phyloP scores from a whole-genome alignment of 2,113 vertebrate genomes.

The Sinocyclocheilus anophthalmus region DNA sequence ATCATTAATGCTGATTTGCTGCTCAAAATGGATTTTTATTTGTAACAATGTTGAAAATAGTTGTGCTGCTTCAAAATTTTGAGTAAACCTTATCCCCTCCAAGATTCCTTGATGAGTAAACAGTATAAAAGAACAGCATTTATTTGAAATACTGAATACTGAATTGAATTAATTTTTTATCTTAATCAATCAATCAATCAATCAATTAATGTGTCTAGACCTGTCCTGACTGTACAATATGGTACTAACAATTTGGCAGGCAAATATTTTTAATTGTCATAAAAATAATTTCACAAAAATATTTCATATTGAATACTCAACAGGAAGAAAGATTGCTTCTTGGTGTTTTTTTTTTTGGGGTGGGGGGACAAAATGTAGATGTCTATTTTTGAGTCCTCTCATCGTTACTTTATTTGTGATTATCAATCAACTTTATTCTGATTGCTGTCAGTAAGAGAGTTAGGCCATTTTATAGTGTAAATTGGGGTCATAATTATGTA shows the following conservation, averaged over 20 bases:
- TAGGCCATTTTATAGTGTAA: conserved; percentile 74
- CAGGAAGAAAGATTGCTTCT: too few species aligned
- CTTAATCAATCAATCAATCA: background rate
- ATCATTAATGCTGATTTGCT: background rate
- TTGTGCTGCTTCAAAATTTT: too few species aligned
- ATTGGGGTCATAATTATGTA: conserved; percentile 81
- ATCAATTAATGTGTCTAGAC: background rate
- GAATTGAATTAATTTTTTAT: too few species aligned
- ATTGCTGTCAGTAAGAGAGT: conserved; percentile 75
- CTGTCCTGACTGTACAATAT: background rate
- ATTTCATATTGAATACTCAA: too few species aligned
- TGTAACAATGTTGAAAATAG: too few species aligned
- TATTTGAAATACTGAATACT: too few species aligned
- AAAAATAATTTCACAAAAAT: background rate
- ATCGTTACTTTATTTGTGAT: conserved; percentile 68
- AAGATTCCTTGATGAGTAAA: too few species aligned
- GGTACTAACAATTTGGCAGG: background rate
- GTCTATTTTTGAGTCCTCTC: conserved; percentile 34
- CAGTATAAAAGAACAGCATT: too few species aligned
- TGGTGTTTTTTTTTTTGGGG: background rate
- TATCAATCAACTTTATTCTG: conserved; percentile 47
- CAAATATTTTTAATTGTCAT: background rate
- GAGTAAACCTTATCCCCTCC: background rate
- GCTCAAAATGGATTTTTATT: too few species aligned
- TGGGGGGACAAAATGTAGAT: background rate